These are phyloP conservation scores for Rhyacophila evoluta DNA, from an alignment of 2,888 invertebrate species.

Conservation along the genomic window DNA sequence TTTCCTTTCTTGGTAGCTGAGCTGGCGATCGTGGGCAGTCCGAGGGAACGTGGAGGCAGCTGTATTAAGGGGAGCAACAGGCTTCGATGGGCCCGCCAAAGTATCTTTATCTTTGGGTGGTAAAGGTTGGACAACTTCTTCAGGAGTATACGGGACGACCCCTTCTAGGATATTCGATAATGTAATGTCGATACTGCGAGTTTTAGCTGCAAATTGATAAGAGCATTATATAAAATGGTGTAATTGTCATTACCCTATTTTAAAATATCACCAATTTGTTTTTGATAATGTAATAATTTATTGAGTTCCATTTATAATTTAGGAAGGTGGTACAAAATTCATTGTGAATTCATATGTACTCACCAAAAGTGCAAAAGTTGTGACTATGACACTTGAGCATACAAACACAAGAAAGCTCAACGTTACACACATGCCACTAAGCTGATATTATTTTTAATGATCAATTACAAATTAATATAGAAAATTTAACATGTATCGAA, in stretches of 20 bases:
- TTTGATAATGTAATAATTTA: no score
- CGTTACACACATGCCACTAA: no score
- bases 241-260: not conserved
- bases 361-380: no score
- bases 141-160: conserved; percentile 72
- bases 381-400: no score
- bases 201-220: conserved; percentile 68
- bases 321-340: no score
- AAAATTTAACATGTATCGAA: not conserved
- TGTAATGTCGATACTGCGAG: conserved; percentile 82
- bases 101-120: conserved; percentile 50
- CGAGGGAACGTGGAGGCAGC: conserved; percentile 68
- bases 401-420: no score
- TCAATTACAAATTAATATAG: no score
- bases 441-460: no score
- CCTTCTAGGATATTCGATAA: conserved; percentile 87
- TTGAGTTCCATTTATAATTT: no score
- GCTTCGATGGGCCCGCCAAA: conserved; percentile 56
- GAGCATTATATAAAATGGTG: not conserved
- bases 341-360: no score
- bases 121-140: conserved; percentile 56
- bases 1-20: conserved; percentile 85
- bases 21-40: conserved; percentile 73
- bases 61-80: conserved; percentile 59
- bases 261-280: no score